Conservation (phyloP, 2,888 invertebrate genomes). For the Meliscaeva auricollis region DNA sequence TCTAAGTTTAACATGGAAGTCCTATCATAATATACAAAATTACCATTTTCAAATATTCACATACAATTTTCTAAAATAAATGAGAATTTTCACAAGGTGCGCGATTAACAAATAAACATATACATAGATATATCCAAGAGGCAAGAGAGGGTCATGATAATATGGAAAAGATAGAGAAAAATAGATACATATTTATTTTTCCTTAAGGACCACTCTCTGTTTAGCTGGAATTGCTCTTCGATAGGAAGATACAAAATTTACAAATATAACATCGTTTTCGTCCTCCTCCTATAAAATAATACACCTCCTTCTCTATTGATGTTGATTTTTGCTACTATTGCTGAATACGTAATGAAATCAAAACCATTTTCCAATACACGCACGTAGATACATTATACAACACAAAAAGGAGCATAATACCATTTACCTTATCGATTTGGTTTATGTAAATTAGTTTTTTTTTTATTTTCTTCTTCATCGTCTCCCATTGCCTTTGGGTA, state of each 20-base stretch:
- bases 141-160: not conserved
- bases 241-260: slow-evolving; percentile 16
- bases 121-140: not conserved
- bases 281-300: slow-evolving; percentile 17
- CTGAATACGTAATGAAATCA: slow-evolving; percentile 76
- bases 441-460: slow-evolving; percentile 75
- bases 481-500: slow-evolving; percentile 21
- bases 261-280: slow-evolving; percentile 51
- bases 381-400: slow-evolving; percentile 70
- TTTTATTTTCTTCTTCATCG: slow-evolving; percentile 47
- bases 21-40: slow-evolving; percentile 6
- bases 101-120: slow-evolving; percentile 9
- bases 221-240: slow-evolving; percentile 45
- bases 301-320: slow-evolving; percentile 46
- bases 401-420: slow-evolving; percentile 74
- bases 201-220: slow-evolving; percentile 55
- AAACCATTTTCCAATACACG: slow-evolving; percentile 74
- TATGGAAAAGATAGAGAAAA: not conserved
- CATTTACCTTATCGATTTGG: slow-evolving; percentile 75
- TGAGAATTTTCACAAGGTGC: slow-evolving; percentile 58
- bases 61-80: slow-evolving; percentile 45
- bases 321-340: slow-evolving; percentile 75
- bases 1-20: not conserved
- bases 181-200: slow-evolving; percentile 33
- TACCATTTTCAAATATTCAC: slow-evolving; percentile 15